Evolutionary conservation across 1,140 invertebrate species (phyloP), one percentile per base, ranked within the genome.

Genomic region (Hermetia illucens): DNA sequence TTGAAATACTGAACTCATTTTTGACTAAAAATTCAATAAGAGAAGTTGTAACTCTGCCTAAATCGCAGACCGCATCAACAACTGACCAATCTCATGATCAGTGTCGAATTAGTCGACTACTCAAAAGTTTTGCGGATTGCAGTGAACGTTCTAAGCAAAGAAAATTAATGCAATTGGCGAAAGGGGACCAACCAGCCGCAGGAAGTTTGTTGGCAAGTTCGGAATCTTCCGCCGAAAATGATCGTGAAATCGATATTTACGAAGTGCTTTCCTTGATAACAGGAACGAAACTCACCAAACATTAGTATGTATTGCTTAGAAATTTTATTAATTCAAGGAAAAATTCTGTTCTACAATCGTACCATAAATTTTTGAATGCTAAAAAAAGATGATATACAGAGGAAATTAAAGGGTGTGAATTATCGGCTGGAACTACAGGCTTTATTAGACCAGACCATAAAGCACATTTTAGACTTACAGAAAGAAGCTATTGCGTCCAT

Each of bases 361-460:
- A n/a, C n/a, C n/a, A n/a, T 17, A 32, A 17, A 32, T 15, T 15
- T n/a, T 13, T 5, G 30, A 32, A 5, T 15, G 18, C n/a, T 15
- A 32, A 15, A 32, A 32, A 15, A 15, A 15, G n/a, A n/a, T n/a
- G n/a, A n/a, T n/a, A n/a, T n/a, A n/a, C n/a, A 5, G 38, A 39
- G 21, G 38, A 39, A 20, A 39, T 27, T n/a, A 20, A 39, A 29
- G 15, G 21, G 38, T 39, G 32, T 39, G 38, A 22, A 17, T 33
- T 21, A 13, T 34, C 38, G 21, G 21, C 32, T 32, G 38, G 8
- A 8, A 22, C 38, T 31, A 9, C 25, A 21, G 32, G 38, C 5
- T 25, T 16, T 30, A 8, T 32, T n/a, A 39, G 5, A 9, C 2
- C 19, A 6, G 24, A 16, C 35, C 13, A 27, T 17, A 10, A 37